Conservation (phyloP, 2,113 vertebrate species). For the Leptosomus discolor region DNA sequence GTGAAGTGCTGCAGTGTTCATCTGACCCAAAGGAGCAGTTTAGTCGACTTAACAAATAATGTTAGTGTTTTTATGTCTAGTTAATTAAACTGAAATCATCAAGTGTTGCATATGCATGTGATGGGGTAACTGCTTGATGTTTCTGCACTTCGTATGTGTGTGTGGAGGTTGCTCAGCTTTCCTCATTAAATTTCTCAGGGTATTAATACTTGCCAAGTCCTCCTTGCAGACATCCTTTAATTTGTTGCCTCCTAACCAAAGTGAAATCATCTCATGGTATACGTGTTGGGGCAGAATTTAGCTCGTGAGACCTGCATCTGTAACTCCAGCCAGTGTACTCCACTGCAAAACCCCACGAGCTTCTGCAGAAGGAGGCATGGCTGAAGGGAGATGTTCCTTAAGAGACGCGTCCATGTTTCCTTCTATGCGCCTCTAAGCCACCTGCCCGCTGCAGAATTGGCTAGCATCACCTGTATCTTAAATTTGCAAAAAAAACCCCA, state of each 20-base stretch:
- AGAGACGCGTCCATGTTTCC: accelerated
- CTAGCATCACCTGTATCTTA: neutral
- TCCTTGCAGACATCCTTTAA: neutral
- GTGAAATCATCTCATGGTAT: neutral
- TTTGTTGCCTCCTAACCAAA: neutral
- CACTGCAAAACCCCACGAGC: neutral
- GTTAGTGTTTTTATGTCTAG: neutral
- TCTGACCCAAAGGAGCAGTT: neutral
- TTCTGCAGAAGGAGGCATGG: neutral
- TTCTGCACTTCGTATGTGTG: neutral
- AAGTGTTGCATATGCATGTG: neutral
- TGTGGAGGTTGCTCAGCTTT: neutral
- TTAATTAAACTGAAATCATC: neutral
- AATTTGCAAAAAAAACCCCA: neutral
- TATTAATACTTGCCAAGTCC: neutral
- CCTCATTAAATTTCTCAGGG: neutral
- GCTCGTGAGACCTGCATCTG: neutral
- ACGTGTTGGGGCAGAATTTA: neutral
- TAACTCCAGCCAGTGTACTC: neutral
- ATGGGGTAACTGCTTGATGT: neutral
- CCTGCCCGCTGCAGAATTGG: neutral
- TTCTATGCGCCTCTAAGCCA: neutral
- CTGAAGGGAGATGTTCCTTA: neutral
- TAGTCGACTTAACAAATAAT: neutral
- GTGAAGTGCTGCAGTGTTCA: neutral